Evolutionary conservation across 1,140 invertebrate species (phyloP).

Genomic region (Caenorhabditis briggsae): DNA sequence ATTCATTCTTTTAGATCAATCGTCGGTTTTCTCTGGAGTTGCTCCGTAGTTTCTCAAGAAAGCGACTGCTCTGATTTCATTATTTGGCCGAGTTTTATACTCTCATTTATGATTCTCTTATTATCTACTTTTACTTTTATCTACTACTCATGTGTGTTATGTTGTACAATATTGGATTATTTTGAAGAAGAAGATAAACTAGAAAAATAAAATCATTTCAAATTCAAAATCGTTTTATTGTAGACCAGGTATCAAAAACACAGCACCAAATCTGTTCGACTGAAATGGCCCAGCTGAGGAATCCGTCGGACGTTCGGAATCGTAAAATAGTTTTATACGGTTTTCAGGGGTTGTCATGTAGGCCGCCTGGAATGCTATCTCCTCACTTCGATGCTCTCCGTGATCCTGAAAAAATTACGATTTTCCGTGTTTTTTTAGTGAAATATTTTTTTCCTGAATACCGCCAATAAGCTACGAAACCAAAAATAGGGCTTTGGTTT

Average conservation of each 20-base stretch:
- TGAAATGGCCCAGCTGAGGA: conserved; percentile 1
- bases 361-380: background rate
- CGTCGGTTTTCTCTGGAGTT: conserved; percentile 4
- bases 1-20: background rate
- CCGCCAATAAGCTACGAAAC: too few species aligned
- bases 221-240: background rate
- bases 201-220: background rate
- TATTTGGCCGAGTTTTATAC: conserved; percentile 13
- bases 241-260: conserved; percentile 2
- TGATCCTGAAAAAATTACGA: background rate
- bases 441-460: too few species aligned
- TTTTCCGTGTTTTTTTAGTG: too few species aligned
- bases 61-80: background rate
- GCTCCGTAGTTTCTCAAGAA: background rate
- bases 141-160: background rate
- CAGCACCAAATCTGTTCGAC: background rate
- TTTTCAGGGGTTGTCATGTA: background rate
- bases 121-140: background rate
- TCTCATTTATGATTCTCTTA: conserved; percentile 2
- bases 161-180: background rate
- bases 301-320: background rate
- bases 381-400: background rate
- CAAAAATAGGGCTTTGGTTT: too few species aligned
- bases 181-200: background rate
- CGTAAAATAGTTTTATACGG: background rate